Conservation (phyloP, 2,888 invertebrate genomes). For the Idaea straminata region DNA sequence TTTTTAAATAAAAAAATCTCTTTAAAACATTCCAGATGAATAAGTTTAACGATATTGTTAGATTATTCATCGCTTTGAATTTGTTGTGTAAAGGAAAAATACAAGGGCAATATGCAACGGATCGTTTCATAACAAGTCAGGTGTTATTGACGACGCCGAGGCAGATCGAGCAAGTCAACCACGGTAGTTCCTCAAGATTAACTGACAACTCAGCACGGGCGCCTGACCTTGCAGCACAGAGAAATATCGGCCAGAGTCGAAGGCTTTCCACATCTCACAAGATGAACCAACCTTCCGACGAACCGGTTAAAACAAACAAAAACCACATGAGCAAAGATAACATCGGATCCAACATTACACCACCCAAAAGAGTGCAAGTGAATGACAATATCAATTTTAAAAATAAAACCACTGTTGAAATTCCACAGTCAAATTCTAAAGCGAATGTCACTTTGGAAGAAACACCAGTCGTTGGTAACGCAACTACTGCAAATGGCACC, state of each 20-base stretch:
- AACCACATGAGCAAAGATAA: too few relatives aligned
- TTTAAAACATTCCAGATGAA: constrained; percentile 23
- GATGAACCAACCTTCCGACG: constrained; percentile 11
- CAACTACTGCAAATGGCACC: constrained; percentile 24
- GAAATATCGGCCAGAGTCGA: neutral
- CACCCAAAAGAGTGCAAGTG: neutral
- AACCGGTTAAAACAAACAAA: constrained; percentile 7
- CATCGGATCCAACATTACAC: constrained; percentile 9
- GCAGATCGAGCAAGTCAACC: neutral
- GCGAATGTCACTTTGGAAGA: constrained; percentile 20
- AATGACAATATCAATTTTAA: constrained; percentile 1
- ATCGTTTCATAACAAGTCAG: constrained; percentile 30
- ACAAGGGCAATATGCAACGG: constrained; percentile 37
- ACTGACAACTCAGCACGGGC: neutral
- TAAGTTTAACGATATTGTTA: constrained; percentile 36
- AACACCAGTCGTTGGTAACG: constrained; percentile 21
- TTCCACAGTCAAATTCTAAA: neutral
- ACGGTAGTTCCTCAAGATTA: constrained; percentile 7
- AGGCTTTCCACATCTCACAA: constrained; percentile 13
- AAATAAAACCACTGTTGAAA: neutral
- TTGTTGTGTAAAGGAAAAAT: constrained; percentile 43
- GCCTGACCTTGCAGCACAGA: constrained; percentile 14
- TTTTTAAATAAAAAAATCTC: constrained; percentile 20
- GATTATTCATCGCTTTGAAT: constrained; percentile 43
- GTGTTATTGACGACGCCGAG: constrained; percentile 10